Conservation (phyloP, 2,797 vertebrate species). For the Nyctalus aviator region DNA sequence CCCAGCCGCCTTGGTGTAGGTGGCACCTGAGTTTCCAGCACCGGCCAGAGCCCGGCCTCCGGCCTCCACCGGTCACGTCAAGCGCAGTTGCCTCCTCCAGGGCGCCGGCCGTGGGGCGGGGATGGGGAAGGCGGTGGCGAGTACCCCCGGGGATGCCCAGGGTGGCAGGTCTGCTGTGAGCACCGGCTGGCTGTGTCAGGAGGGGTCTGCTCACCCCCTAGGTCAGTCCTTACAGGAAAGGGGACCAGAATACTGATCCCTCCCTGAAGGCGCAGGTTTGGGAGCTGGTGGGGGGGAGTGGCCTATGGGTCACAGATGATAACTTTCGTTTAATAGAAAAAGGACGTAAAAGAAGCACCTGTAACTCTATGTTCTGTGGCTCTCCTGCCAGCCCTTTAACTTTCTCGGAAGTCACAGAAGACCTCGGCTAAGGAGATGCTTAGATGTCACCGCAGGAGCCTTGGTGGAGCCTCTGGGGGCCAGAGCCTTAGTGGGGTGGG, state of each 20-base stretch:
- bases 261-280: neutral
- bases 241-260: neutral
- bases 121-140: fast-evolving
- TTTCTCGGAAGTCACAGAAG: neutral
- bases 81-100: fast-evolving
- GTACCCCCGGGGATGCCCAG: fast-evolving
- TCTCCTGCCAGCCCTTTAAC: neutral
- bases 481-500: no score
- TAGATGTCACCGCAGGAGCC: fast-evolving
- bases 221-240: neutral
- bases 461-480: no score
- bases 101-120: no score
- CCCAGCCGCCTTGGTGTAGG: neutral
- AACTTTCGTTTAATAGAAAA: neutral
- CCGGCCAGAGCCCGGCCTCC: neutral
- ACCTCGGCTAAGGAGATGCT: neutral
- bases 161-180: neutral
- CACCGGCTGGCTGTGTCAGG: neutral
- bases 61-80: neutral
- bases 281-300: neutral
- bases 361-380: fast-evolving
- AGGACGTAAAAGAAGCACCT: neutral
- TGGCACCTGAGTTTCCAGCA: neutral
- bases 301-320: neutral
- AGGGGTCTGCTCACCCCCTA: neutral